Evolutionary conservation across 2,888 invertebrate genomes (phyloP).

Genomic region (Sepioteuthis lessoniana): DNA sequence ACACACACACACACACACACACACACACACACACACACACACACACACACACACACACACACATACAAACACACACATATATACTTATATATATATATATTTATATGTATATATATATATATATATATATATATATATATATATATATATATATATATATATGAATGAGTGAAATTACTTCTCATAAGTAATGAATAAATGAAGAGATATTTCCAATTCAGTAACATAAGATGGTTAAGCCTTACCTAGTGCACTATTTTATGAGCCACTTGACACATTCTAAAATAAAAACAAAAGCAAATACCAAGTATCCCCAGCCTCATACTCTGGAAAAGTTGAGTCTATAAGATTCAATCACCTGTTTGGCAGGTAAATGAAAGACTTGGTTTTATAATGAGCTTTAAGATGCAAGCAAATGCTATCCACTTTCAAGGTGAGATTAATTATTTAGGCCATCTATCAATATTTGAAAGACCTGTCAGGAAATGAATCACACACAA

Average conservation of each 20-base stretch:
- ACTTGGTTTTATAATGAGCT: not conserved
- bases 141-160: too few relatives aligned
- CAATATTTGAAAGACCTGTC: not conserved
- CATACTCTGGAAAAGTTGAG: not conserved
- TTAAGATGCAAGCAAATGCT: not conserved
- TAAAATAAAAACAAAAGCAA: not conserved
- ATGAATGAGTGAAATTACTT: too few relatives aligned
- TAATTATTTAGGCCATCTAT: slow-evolving; percentile 6
- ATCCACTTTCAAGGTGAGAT: not conserved
- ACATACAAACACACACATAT: too few relatives aligned
- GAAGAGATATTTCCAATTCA: not conserved
- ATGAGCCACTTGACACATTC: not conserved
- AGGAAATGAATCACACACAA: not conserved
- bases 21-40: too few relatives aligned
- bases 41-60: too few relatives aligned
- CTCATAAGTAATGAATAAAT: too few relatives aligned
- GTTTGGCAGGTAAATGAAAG: not conserved
- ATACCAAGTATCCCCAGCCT: not conserved
- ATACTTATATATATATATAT: too few relatives aligned
- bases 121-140: too few relatives aligned
- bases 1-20: too few relatives aligned
- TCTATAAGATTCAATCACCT: not conserved
- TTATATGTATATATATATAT: too few relatives aligned
- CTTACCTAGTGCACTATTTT: not conserved
- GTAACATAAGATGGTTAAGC: not conserved